Evolutionary conservation across 2,888 invertebrate genomes (phyloP), one percentile per base, ranked within the genome.

Genomic region (Drosophila melanosoma): DNA sequence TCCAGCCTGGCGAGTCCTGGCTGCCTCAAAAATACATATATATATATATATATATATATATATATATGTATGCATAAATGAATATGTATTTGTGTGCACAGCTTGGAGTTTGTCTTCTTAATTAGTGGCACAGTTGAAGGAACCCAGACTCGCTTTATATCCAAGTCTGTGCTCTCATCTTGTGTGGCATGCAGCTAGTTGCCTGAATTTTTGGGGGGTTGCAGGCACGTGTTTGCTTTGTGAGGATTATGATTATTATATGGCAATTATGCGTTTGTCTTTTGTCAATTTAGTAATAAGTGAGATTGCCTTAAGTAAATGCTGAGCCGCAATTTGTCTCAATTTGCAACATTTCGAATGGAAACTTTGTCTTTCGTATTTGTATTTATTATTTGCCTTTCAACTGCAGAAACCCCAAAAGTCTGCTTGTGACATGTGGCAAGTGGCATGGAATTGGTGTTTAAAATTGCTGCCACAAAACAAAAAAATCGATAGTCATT

Each of bases 171-270:
- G 58, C 29, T 38, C 45, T 35, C 29, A 49, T 11, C 54, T 36
- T 36, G 11, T 38, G 33, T 48, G 15, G 26, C 33, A 38, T 53
- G 58, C 53, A 70, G 54, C 54, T 29, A 58, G 51, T 59, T 69
- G 53, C 32, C 29, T n/a, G 49, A 42, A 62, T 33, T 49, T 68
- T 63, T 40, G 64, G 53, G 57, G 3, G 12, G 26, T 17, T 8
- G 29, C 29, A 5, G 29, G 45, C 52, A 69, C 69, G 76, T 83
- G 87, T 89, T 89, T 87, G 86, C 86, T 85, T 87, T 87, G 83
- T 85, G 83, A 73, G 85, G 89, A 89, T 87, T 87, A 89, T 89
- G 88, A 87, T 89, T 89, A 87, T 87, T 89, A 87, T 85, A 85
- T 79, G 81, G 79, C 89, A 89, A 87, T 87, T 87, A 89, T 87